These are phyloP conservation scores for Corythornis madagascariensis DNA, from an alignment of 2,113 vertebrate genomes.

Conservation along the genomic window DNA sequence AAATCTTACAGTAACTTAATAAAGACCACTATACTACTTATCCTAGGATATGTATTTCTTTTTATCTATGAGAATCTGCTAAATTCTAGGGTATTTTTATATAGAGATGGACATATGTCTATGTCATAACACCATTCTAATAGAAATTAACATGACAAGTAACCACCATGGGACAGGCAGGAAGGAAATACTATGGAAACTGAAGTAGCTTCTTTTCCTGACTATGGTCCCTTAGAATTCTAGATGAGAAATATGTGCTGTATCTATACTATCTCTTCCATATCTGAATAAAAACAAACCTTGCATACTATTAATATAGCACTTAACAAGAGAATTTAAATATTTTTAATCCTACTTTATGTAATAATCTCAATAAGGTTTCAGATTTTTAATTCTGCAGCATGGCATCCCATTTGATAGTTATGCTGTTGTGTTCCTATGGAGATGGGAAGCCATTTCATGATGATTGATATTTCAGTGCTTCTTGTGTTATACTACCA, in stretches of 20 bases:
- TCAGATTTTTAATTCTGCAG: not conserved
- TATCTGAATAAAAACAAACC: not conserved
- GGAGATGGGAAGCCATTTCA: not conserved
- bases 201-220: not conserved
- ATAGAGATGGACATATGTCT: not conserved
- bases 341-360: not conserved
- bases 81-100: not conserved
- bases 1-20: not conserved
- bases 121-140: not conserved
- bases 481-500: not conserved
- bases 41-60: not conserved
- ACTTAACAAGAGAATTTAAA: not conserved
- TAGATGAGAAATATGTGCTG: not conserved
- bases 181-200: not conserved
- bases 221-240: not conserved
- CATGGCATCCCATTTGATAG: not conserved
- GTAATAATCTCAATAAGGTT: not conserved
- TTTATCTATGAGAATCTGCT: not conserved
- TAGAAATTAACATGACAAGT: not conserved
- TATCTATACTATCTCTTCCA: not conserved
- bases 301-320: rapidly evolving
- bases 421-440: not conserved
- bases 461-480: not conserved
- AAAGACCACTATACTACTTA: not conserved
- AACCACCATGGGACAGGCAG: not conserved